These are phyloP conservation scores for Saiga tatarica DNA, from an alignment of 2,113 vertebrate species.

Conservation along the genomic window DNA sequence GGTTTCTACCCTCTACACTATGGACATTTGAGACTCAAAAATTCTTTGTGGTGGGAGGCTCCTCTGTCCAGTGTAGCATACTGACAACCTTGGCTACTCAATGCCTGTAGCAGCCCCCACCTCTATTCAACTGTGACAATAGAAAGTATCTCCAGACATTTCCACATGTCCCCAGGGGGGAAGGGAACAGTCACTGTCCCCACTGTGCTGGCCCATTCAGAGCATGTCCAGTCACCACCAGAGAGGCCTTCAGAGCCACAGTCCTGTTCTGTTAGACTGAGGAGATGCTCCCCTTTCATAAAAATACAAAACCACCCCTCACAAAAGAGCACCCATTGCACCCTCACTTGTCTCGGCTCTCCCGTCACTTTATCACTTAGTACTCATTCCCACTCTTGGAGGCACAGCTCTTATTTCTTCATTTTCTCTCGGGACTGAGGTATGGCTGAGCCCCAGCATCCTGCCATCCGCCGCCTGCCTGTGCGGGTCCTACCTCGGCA, in stretches of 20 bases:
- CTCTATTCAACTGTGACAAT: background rate
- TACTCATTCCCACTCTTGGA: background rate
- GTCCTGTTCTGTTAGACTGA: background rate
- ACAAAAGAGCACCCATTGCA: background rate
- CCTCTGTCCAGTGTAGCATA: background rate
- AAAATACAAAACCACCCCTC: background rate
- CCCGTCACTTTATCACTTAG: background rate
- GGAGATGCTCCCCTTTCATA: background rate
- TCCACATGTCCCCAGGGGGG: background rate
- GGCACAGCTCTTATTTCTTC: background rate
- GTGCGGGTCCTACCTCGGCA: conserved; percentile 88
- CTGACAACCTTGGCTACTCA: no score
- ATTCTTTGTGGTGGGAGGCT: background rate
- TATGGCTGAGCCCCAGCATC: accelerated
- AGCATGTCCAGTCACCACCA: background rate
- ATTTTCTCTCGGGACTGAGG: accelerated
- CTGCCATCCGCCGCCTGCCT: accelerated
- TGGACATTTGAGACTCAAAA: background rate
- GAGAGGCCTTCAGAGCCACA: background rate
- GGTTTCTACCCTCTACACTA: background rate
- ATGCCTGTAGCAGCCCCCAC: background rate
- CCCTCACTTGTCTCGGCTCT: background rate
- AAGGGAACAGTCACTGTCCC: background rate
- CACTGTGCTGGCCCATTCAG: background rate
- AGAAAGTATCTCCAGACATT: background rate